Evolutionary conservation across 2,797 vertebrate genomes (phyloP), one percentile per base, ranked within the genome.

Genomic region (Chloroceryle amazona): DNA sequence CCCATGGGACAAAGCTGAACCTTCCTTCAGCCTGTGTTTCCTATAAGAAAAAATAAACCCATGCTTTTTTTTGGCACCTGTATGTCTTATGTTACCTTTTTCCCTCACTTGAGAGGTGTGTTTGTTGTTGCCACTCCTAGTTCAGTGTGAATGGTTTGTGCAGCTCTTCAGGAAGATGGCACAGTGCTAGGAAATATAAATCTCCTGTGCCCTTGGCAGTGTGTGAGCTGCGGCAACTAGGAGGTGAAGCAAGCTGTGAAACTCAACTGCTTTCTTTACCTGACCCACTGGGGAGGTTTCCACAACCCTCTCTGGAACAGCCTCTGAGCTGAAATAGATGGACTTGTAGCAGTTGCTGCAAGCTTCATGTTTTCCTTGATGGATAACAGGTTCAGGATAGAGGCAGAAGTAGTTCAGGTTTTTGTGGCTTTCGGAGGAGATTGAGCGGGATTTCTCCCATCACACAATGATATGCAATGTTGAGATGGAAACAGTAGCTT

Each of bases 21-120:
- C 14, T n/a, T 68, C 39, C 29, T 84, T 68, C 17, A 70, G n/a
- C 13, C 29, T 9, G 10, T n/a, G 11, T 21, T 63, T 74, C 49
- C 49, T 68, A 28, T 4, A 22, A 26, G n/a, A 13, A 13, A 20
- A 58, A 22, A 13, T 1, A 51, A 17, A 5, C 0, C 0, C 6
- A 4, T 19, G 37, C 10, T 46, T 41, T 49, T 49, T 23, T 28
- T 46, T 41, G 44, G 15, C 37, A 63, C 37, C 25, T 29, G 7
- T 15, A 3, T 20, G 19, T 52, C 37, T 68, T 52, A 8, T 5
- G 6, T 21, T 28, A 55, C 25, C 12, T 46, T 31, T 57, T 68
- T 20, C 31, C 23, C 29, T 15, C 4, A 3, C 5, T 22, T 25
- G 3, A n/a, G 54, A 17, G 26, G 8, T 52, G 9, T 17, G 2